A percentile compares a stretch with the other conserved stretches of the same genome.
phyloP scores from a whole-genome alignment of 2,113 vertebrate genomes.

The Nanorana parkeri region DNA sequence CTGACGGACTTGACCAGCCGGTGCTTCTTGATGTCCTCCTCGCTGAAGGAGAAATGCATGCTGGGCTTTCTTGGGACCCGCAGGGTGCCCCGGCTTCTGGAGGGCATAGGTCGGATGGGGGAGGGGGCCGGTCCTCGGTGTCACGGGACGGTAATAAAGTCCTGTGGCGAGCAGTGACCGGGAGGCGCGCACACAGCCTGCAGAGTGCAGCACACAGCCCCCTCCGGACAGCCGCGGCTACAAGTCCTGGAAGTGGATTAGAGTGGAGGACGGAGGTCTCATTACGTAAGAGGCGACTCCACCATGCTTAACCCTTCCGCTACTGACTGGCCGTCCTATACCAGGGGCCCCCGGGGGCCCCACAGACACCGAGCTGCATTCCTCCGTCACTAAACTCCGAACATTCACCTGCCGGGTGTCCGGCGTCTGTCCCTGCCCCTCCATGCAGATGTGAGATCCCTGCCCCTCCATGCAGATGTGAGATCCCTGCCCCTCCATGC shows the following conservation, averaged over 20 bases:
- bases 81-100: slow-evolving; percentile 56
- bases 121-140: background rate
- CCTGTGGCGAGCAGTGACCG: background rate
- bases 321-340: background rate
- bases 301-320: slow-evolving; percentile 25
- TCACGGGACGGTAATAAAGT: background rate
- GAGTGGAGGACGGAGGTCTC: background rate
- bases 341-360: too few relatives aligned
- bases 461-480: too few relatives aligned
- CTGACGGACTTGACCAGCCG: slow-evolving; percentile 66
- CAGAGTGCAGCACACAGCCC: background rate
- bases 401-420: too few relatives aligned
- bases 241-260: slow-evolving; percentile 35
- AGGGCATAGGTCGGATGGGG: slow-evolving; percentile 54
- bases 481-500: too few relatives aligned
- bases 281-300: slow-evolving; percentile 44
- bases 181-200: slow-evolving; percentile 53
- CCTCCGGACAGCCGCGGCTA: background rate
- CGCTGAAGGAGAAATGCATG: slow-evolving; percentile 71
- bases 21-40: slow-evolving; percentile 68
- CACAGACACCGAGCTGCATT: too few relatives aligned
- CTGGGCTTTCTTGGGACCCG: slow-evolving; percentile 31
- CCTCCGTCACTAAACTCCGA: too few relatives aligned
- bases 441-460: too few relatives aligned
- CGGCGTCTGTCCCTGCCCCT: too few relatives aligned